These are phyloP conservation scores for Mythimna impura DNA, from an alignment of 2,888 invertebrate genomes.

Conservation along the genomic window DNA sequence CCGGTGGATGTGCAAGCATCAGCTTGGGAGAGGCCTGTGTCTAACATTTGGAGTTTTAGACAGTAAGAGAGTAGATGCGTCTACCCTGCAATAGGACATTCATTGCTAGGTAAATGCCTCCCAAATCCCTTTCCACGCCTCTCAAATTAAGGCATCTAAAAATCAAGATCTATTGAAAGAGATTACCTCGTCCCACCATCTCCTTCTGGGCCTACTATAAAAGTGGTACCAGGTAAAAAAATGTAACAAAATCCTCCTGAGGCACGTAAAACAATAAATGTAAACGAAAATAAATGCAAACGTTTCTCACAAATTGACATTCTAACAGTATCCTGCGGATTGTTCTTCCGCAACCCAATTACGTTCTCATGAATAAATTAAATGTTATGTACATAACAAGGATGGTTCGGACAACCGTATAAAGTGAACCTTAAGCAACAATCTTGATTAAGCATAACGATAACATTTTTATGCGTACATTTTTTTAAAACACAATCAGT, in stretches of 20 bases:
- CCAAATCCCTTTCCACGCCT: background rate
- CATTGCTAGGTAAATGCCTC: background rate
- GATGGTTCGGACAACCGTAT: slow-evolving; percentile 12
- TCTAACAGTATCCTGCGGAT: slow-evolving; percentile 24
- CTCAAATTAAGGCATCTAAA: too few relatives aligned
- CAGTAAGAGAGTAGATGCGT: too few relatives aligned
- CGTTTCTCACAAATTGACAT: slow-evolving; percentile 33
- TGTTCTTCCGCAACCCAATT: slow-evolving; percentile 49
- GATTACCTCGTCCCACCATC: too few relatives aligned
- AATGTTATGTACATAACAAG: slow-evolving; percentile 30
- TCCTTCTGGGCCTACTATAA: background rate
- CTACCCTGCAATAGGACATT: too few relatives aligned
- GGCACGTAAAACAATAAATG: background rate
- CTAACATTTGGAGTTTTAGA: background rate
- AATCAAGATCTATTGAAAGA: too few relatives aligned
- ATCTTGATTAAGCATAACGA: slow-evolving; percentile 18
- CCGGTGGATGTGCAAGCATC: too few relatives aligned
- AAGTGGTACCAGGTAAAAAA: background rate
- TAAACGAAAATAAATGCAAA: slow-evolving; percentile 29
- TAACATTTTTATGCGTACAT: background rate
- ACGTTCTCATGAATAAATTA: slow-evolving; percentile 54
- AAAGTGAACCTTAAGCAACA: background rate
- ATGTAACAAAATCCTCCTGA: background rate
- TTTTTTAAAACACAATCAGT: too few relatives aligned
- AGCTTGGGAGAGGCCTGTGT: too few relatives aligned